Percentiles rank a stretch among this genome's conserved stretches.
Conservation (phyloP, 2,113 vertebrate genomes). For the Chauna torquata region DNA sequence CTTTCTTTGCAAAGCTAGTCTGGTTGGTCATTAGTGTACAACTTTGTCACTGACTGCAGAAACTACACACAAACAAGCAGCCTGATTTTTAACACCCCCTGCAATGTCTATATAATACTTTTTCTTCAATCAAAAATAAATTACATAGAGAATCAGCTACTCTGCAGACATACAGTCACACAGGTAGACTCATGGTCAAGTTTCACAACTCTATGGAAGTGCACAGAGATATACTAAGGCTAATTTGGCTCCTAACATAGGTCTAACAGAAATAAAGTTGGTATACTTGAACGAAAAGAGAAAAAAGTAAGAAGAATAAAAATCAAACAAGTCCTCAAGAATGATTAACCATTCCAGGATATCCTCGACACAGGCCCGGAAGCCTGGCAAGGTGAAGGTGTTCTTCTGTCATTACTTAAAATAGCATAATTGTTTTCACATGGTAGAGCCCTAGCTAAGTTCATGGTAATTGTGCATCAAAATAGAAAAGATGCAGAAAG, state of each 20-base stretch:
- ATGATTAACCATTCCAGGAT: neutral
- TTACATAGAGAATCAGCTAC: neutral
- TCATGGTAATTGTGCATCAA: neutral
- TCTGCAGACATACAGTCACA: neutral
- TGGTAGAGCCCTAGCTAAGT: neutral
- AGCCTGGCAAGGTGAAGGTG: neutral
- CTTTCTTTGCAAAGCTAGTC: neutral
- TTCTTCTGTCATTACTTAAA: constrained; percentile 5
- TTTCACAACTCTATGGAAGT: constrained; percentile 14
- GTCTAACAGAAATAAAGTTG: neutral
- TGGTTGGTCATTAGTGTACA: neutral
- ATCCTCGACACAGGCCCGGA: neutral
- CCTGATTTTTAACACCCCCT: neutral
- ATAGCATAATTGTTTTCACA: neutral
- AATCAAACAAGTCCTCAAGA: neutral
- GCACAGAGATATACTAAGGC: neutral
- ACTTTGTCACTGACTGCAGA: neutral
- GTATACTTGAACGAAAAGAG: neutral
- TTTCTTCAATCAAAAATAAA: constrained; percentile 7
- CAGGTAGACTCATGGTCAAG: neutral
- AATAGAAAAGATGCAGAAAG: neutral
- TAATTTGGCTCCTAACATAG: neutral
- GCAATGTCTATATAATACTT: neutral
- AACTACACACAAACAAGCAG: neutral
- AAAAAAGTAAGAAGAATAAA: neutral